These are phyloP conservation scores for Alethe castanea DNA, from an alignment of 2,113 vertebrate species.

Conservation along the genomic window DNA sequence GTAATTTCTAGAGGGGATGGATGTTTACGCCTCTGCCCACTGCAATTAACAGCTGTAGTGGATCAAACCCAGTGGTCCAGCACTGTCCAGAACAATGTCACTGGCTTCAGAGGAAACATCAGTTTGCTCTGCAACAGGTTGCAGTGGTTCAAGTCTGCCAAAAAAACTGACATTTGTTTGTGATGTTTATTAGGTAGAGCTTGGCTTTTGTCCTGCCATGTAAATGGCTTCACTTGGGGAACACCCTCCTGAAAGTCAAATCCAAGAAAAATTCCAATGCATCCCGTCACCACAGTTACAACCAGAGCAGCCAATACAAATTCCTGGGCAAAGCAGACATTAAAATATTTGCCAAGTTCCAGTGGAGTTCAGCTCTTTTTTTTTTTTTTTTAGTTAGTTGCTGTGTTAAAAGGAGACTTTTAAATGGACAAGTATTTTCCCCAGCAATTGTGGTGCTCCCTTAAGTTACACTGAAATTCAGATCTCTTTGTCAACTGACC, in stretches of 20 bases:
- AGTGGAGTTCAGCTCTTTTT: neutral
- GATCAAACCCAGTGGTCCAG: neutral
- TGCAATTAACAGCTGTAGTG: neutral
- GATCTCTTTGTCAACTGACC: neutral
- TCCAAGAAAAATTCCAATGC: neutral
- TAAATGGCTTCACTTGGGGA: neutral
- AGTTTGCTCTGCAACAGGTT: neutral
- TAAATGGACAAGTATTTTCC: neutral
- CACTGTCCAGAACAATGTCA: neutral
- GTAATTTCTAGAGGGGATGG: neutral
- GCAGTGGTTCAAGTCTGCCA: neutral
- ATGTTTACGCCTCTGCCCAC: neutral
- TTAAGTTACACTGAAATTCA: neutral
- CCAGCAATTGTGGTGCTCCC: neutral
- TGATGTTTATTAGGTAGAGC: neutral
- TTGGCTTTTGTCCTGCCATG: neutral
- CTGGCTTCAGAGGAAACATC: neutral
- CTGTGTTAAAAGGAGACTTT: neutral
- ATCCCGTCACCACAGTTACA: neutral
- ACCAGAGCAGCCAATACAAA: slow-evolving; percentile 11
- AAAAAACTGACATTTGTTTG: neutral
- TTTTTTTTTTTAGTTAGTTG: neutral
- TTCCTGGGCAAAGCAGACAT: neutral
- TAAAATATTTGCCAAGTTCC: slow-evolving; percentile 12
- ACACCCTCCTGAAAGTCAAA: neutral